Evolutionary conservation across 2,113 vertebrate species (phyloP).

Genomic region (Drymodes brunneopygia): DNA sequence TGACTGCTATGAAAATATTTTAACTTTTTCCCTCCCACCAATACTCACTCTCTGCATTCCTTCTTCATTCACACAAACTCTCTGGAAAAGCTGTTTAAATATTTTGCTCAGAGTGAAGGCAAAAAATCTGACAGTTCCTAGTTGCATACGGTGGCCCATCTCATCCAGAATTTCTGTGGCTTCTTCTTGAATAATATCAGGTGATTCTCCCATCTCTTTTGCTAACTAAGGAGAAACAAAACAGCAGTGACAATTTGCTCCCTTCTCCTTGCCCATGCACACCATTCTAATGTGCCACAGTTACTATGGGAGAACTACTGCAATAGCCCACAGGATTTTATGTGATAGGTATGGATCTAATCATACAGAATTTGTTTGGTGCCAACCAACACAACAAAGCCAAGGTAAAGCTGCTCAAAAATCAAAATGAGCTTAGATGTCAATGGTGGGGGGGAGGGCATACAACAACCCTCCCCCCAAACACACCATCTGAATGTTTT

Average conservation of each 20-base stretch:
- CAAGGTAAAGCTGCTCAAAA: not conserved
- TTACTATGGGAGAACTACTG: not conserved
- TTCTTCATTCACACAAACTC: conserved; percentile 92
- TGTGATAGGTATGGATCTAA: not conserved
- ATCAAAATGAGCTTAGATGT: not conserved
- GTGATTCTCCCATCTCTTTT: conserved; percentile 74
- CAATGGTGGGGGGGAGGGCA: fast-evolving
- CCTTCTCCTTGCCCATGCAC: not conserved
- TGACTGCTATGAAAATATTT: not conserved
- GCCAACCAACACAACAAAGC: not conserved
- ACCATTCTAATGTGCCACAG: not conserved
- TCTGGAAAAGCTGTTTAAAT: conserved; percentile 90
- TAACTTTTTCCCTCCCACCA: not conserved
- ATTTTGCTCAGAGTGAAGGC: conserved; percentile 88
- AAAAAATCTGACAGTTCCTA: conserved; percentile 89
- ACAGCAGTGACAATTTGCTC: not conserved
- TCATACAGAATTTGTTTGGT: not conserved
- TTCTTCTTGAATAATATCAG: conserved; percentile 79
- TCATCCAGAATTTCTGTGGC: conserved; percentile 89
- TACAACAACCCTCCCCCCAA: not conserved
- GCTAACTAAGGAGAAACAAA: conserved; percentile 76
- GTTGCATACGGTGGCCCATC: conserved; percentile 89
- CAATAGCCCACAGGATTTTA: not conserved
- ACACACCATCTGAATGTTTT: not conserved
- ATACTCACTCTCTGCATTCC: conserved; percentile 92